These are phyloP conservation scores for Nanorana parkeri DNA, from an alignment of 2,113 vertebrate genomes.

Conservation along the genomic window DNA sequence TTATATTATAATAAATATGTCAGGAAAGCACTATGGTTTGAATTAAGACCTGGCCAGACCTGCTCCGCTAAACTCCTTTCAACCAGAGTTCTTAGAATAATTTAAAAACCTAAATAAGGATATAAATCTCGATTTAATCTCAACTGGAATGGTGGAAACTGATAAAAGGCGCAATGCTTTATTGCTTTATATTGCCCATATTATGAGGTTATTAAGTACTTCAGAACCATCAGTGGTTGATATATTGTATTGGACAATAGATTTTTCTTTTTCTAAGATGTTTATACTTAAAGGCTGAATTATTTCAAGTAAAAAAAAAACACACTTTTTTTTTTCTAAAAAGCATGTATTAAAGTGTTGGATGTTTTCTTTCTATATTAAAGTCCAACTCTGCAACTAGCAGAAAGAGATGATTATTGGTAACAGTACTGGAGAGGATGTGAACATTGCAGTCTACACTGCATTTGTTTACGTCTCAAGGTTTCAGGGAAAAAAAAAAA, in stretches of 20 bases:
- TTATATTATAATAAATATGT: neutral
- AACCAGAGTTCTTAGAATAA: neutral
- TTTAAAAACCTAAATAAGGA: neutral
- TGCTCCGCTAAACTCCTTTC: neutral
- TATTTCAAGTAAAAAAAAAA: too few species aligned
- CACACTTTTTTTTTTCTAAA: too few species aligned
- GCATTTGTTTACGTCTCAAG: too few species aligned
- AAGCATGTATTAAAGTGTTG: too few species aligned
- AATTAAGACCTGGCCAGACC: neutral
- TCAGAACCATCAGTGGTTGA: neutral
- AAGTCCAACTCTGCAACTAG: too few species aligned
- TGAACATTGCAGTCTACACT: too few species aligned
- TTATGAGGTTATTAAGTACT: neutral
- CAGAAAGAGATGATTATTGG: too few species aligned
- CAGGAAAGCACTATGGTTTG: neutral
- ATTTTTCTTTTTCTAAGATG: too few species aligned
- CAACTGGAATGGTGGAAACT: slow-evolving; percentile 1
- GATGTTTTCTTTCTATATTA: too few species aligned
- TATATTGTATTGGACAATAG: neutral
- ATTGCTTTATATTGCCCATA: neutral
- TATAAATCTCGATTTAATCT: neutral
- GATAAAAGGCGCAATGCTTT: neutral
- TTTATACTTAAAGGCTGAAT: too few species aligned
- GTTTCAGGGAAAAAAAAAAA: too few species aligned
- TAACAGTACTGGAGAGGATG: too few species aligned